Evolutionary conservation across 2,888 invertebrate genomes (phyloP).

Genomic region (Acanthoscelides obtectus): DNA sequence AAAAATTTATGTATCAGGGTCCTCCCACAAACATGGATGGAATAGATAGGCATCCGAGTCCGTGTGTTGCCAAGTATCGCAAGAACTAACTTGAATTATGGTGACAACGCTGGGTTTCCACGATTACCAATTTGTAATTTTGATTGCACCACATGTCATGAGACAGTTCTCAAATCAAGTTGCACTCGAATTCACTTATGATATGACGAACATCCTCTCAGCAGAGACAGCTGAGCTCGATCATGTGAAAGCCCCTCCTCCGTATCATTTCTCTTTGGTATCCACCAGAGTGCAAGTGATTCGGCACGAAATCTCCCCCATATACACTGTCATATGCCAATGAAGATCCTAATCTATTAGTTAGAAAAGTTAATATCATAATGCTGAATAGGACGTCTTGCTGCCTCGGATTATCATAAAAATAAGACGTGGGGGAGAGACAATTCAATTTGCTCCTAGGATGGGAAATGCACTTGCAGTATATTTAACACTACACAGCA

Average conservation of each 20-base stretch:
- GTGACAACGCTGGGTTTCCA: too few relatives aligned
- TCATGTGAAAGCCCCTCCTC: not conserved
- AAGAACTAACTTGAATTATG: too few relatives aligned
- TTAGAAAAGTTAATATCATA: slow-evolving; percentile 10
- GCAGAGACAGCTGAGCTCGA: not conserved
- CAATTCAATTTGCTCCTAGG: not conserved
- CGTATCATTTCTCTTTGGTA: not conserved
- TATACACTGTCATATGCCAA: slow-evolving; percentile 9
- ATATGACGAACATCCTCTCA: not conserved
- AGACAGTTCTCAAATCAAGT: too few relatives aligned
- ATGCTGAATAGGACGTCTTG: slow-evolving; percentile 7
- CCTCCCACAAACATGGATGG: too few relatives aligned
- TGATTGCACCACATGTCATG: too few relatives aligned
- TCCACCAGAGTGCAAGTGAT: not conserved
- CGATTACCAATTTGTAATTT: too few relatives aligned
- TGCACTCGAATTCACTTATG: too few relatives aligned
- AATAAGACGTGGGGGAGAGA: not conserved
- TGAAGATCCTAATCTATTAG: slow-evolving; percentile 11
- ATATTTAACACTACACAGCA: too few relatives aligned
- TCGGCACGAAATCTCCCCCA: not conserved
- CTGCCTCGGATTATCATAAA: not conserved
- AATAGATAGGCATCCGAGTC: too few relatives aligned
- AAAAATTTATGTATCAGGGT: too few relatives aligned
- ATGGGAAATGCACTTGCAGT: too few relatives aligned
- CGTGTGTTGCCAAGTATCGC: too few relatives aligned